Evolutionary conservation across 2,113 vertebrate species (phyloP).

Genomic region (Lophotis ruficrista): DNA sequence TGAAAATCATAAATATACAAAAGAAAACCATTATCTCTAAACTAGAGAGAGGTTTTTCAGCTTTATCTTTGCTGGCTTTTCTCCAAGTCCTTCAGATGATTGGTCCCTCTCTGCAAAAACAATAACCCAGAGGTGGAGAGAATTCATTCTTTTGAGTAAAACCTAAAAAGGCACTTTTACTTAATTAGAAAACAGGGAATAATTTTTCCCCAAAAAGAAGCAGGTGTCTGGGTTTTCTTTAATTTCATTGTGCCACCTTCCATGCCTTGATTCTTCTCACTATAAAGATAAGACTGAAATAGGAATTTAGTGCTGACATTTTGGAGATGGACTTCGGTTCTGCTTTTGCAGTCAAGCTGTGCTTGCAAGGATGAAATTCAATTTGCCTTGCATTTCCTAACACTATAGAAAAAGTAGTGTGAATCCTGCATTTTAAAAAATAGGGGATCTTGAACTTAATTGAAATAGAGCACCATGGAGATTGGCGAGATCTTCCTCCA

Average conservation of each 20-base stretch:
- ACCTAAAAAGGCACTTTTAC: not conserved
- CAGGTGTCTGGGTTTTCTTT: not conserved
- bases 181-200: not conserved
- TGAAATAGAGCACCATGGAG: not conserved
- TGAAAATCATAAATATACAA: not conserved
- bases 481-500: not conserved
- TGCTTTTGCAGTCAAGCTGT: not conserved
- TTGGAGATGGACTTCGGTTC: not conserved
- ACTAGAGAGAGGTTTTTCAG: not conserved
- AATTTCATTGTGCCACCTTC: not conserved
- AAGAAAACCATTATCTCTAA: not conserved
- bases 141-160: not conserved
- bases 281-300: not conserved
- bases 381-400: not conserved
- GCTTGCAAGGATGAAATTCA: conserved; percentile 9
- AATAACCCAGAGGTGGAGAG: not conserved
- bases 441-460: not conserved
- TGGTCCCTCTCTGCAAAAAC: not conserved
- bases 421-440: not conserved
- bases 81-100: not conserved
- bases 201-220: not conserved
- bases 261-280: not conserved
- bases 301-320: not conserved
- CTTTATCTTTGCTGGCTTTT: conserved; percentile 28
- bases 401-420: not conserved